Evolutionary conservation across 2,797 vertebrate species (phyloP).

Genomic region (Trachops cirrhosus): DNA sequence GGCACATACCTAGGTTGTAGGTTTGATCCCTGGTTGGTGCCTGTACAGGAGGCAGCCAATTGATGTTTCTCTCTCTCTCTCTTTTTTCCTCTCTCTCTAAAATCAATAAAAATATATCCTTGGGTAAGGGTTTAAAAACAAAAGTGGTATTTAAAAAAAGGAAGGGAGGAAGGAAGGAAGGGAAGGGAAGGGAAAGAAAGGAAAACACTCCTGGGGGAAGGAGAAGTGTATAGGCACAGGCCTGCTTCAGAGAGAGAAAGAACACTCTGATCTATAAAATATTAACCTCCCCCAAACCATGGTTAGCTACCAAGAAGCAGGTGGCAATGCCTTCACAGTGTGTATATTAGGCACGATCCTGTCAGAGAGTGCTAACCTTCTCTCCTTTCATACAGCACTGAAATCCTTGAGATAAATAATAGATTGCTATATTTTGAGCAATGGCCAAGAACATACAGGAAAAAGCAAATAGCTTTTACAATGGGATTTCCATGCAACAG

Average conservation of each 20-base stretch:
- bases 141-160: too few relatives aligned
- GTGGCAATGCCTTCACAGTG: background rate
- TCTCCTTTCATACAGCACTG: background rate
- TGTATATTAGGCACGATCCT: background rate
- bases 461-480: conserved; percentile 17
- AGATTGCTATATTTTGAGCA: background rate
- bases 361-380: background rate
- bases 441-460: background rate
- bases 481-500: background rate
- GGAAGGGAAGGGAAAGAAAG: too few relatives aligned
- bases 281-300: background rate
- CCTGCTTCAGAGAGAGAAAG: background rate
- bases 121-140: too few relatives aligned
- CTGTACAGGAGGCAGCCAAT: too few relatives aligned
- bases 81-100: too few relatives aligned
- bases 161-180: too few relatives aligned
- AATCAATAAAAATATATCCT: too few relatives aligned
- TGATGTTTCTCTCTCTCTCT: too few relatives aligned
- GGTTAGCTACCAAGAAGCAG: background rate
- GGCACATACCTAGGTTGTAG: too few relatives aligned
- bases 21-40: too few relatives aligned
- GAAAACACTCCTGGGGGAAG: too few relatives aligned
- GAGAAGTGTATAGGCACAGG: background rate
- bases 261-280: background rate
- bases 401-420: background rate